Conservation (phyloP, 2,113 vertebrate genomes). For the Synchiropus splendidus region DNA sequence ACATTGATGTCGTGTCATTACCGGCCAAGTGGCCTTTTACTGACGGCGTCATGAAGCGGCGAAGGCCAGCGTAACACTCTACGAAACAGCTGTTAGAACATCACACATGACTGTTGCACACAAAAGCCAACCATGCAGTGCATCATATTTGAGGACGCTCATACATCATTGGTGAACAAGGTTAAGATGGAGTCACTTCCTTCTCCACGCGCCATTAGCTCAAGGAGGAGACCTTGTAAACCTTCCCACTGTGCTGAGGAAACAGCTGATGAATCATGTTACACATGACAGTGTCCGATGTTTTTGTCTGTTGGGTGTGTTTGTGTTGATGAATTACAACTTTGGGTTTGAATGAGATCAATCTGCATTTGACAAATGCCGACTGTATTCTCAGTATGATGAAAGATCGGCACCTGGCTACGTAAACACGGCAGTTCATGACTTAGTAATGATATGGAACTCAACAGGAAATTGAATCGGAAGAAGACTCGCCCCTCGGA, state of each 20-base stretch:
- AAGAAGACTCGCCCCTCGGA: slow-evolving; percentile 18
- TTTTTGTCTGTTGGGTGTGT: slow-evolving; percentile 5
- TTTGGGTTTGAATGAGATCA: slow-evolving; percentile 12
- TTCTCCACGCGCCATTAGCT: background rate
- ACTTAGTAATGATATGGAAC: slow-evolving; percentile 48
- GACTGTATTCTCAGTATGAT: background rate
- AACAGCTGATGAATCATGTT: slow-evolving; percentile 1
- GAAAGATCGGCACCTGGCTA: slow-evolving; percentile 12
- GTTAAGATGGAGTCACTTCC: background rate
- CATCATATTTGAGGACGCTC: background rate
- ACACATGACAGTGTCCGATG: background rate
- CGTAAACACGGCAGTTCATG: slow-evolving; percentile 45
- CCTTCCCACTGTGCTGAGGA: background rate
- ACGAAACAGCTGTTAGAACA: background rate
- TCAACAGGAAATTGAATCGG: slow-evolving; percentile 46
- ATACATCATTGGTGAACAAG: slow-evolving; percentile 1
- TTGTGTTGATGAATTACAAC: slow-evolving; percentile 14
- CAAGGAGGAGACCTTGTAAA: background rate
- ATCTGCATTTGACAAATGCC: slow-evolving; percentile 11
- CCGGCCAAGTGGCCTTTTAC: too few species aligned
- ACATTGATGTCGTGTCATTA: too few species aligned
- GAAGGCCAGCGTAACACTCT: background rate
- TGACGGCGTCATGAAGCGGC: background rate
- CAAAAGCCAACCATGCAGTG: slow-evolving; percentile 1
- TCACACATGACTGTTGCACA: background rate